phyloP scores from a whole-genome alignment of 2,888 invertebrate genomes.

The Hylaea fasciaria region DNA sequence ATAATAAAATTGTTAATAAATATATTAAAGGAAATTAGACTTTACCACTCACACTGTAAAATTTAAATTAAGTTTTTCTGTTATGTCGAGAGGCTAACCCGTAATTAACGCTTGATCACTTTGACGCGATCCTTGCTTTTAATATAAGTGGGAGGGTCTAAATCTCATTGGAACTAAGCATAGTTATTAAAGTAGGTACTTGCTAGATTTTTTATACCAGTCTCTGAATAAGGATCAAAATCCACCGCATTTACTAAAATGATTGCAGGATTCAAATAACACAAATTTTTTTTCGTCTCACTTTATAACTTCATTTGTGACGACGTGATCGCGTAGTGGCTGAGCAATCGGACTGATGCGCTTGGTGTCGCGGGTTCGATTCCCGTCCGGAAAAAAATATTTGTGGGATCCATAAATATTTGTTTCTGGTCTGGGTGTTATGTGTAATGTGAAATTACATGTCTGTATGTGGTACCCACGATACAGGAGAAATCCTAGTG shows the following conservation, averaged over 20 bases:
- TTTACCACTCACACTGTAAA: neutral
- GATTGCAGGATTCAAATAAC: neutral
- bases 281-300: too few species aligned
- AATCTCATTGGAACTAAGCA: constrained; percentile 43
- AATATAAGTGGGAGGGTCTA: constrained; percentile 50
- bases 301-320: too few species aligned
- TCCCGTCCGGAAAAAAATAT: too few species aligned
- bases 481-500: too few species aligned
- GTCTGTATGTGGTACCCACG: too few species aligned
- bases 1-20: too few species aligned
- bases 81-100: constrained; percentile 30
- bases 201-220: constrained; percentile 29
- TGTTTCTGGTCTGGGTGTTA: too few species aligned
- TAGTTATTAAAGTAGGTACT: constrained; percentile 42
- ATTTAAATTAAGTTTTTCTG: neutral
- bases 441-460: too few species aligned
- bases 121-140: constrained; percentile 42
- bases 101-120: constrained; percentile 59
- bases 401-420: too few species aligned
- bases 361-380: too few species aligned
- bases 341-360: too few species aligned
- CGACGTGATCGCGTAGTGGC: too few species aligned
- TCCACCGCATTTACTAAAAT: neutral
- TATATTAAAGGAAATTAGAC: neutral
- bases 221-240: constrained; percentile 3